These are phyloP conservation scores for Eustalomyia histrio DNA, from an alignment of 2,888 invertebrate genomes.

Conservation along the genomic window DNA sequence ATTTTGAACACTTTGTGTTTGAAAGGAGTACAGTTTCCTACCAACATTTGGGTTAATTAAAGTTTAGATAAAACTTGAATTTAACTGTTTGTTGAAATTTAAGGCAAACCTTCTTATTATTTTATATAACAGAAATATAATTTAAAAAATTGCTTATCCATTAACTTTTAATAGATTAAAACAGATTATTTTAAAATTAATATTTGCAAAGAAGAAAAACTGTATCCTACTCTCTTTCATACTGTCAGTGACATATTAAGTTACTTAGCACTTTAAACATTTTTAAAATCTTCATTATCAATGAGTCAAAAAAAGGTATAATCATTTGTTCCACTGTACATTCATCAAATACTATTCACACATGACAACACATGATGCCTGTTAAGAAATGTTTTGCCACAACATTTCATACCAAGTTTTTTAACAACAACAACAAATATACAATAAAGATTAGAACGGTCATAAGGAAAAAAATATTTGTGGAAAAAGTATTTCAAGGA, in stretches of 20 bases:
- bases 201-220: no score
- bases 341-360: background rate
- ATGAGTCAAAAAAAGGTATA: background rate
- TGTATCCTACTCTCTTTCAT: background rate
- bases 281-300: background rate
- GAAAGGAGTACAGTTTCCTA: no score
- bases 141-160: no score
- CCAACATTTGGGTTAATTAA: no score
- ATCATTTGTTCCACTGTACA: background rate
- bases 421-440: background rate
- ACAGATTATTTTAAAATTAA: no score
- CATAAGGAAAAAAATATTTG: conserved; percentile 1
- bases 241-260: background rate
- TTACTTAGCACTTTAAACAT: background rate
- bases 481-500: background rate
- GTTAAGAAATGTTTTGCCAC: conserved; percentile 38
- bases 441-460: conserved; percentile 23
- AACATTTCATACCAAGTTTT: conserved; percentile 27
- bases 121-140: no score
- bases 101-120: no score
- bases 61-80: no score
- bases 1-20: no score
- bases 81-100: no score
- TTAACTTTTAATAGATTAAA: no score
- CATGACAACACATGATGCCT: conserved; percentile 37